Evolutionary conservation across 2,797 vertebrate genomes (phyloP).

Genomic region (Poecilia gillii): DNA sequence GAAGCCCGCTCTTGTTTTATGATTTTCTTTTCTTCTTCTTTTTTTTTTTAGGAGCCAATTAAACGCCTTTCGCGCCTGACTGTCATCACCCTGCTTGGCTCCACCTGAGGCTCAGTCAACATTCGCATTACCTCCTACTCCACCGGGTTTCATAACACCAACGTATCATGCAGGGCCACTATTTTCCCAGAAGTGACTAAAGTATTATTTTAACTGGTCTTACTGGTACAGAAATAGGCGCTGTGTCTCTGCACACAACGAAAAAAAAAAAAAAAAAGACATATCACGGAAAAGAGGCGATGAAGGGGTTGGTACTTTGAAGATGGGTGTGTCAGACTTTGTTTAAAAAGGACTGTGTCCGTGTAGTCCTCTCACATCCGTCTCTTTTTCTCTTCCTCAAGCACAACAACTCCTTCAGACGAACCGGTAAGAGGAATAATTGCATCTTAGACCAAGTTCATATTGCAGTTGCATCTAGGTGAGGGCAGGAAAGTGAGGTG

Average conservation of each 20-base stretch:
- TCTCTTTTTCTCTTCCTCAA: neutral
- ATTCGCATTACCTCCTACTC: neutral
- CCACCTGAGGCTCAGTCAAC: neutral
- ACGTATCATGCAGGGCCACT: neutral
- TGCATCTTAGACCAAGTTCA: neutral
- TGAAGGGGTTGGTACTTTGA: neutral
- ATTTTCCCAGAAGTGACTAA: neutral
- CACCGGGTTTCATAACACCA: too few relatives aligned
- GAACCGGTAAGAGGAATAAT: slow-evolving; percentile 30
- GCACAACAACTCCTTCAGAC: neutral
- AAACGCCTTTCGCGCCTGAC: neutral
- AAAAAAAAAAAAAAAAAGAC: neutral
- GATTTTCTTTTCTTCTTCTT: neutral
- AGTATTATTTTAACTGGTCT: neutral
- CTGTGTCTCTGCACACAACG: neutral
- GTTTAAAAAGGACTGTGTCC: slow-evolving; percentile 24
- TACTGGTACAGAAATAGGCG: neutral
- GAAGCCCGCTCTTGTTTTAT: neutral
- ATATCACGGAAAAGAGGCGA: neutral
- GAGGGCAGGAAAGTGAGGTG: too few relatives aligned
- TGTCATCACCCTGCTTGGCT: neutral
- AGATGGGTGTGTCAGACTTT: slow-evolving; percentile 9
- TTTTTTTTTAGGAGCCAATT: neutral
- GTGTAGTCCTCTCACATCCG: neutral
- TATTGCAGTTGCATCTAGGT: neutral